Base-by-base conservation (phyloP, 2,113 vertebrate genomes). In the Mesocricetus auratus region DNA sequence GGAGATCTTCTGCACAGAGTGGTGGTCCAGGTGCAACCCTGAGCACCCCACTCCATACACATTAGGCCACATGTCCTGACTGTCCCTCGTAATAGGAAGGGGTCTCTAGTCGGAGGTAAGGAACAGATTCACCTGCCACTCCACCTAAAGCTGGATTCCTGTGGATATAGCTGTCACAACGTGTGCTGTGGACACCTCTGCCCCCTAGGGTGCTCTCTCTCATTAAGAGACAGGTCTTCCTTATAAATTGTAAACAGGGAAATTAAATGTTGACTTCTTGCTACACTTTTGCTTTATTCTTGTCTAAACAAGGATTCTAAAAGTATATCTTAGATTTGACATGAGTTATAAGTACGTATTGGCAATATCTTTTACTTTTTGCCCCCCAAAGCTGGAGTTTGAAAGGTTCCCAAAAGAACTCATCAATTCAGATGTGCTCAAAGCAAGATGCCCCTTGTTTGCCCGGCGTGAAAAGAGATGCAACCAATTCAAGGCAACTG, bases 321-420 rank as follows among this genome's bases (percentile, higher is more conserved):
- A 39, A 29, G 9, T 39, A 1, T 96, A 5, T 58, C 71, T 91
- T 90, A 36, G 29, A n/a, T 77, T 60, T 68, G 4, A 86, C 31
- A 90, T 69, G 86, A 58, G 89, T 73, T 78, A 81, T 53, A 91
- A 78, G 26, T 75, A 81, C 24, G 88, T 19, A 82, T 81, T 47
- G 36, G 33, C 7, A 82, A 56, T 56, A 87, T 85, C 90, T 86
- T 94, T 78, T 83, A 89, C n/a, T 82, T 95, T 83, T 47, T 47
- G 5, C 42, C 24, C 42, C n/a, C 50, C 62, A n/a, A 78, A 93
- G 66, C 60, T 74, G 82, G 21, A 58, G 2, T 78, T 95, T 73
- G 75, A 94, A 96, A 95, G 36, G 50, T 64, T 47, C 24, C 39
- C 22, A 74, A 24, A 79, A 81, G 79, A 86, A 33, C 31, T 83